phyloP scores from a whole-genome alignment of 2,113 vertebrate genomes.

The Psittacara wagleri region DNA sequence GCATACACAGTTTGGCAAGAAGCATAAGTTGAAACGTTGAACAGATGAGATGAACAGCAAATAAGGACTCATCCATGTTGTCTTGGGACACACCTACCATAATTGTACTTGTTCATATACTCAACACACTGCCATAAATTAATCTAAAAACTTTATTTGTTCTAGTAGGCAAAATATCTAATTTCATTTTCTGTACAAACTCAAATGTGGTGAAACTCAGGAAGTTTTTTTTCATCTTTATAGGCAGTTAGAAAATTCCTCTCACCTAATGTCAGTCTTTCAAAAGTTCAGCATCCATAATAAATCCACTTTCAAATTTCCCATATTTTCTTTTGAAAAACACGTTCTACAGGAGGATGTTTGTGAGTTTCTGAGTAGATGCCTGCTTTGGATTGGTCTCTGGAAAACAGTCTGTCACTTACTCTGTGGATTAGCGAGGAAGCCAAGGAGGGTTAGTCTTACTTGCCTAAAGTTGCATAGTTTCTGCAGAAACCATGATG shows the following conservation, averaged over 20 bases:
- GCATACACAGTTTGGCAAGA: not conserved
- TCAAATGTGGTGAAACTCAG: not conserved
- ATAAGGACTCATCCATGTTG: not conserved
- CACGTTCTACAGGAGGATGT: not conserved
- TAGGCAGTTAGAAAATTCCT: not conserved
- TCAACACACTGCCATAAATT: not conserved
- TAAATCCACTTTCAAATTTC: not conserved
- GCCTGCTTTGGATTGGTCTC: not conserved
- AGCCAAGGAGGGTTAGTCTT: not conserved
- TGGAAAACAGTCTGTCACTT: not conserved
- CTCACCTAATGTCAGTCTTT: not conserved
- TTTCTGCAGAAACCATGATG: not conserved
- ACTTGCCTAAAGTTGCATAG: not conserved
- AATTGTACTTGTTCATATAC: not conserved
- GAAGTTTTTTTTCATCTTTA: not conserved
- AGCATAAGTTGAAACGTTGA: not conserved
- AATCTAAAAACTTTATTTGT: not conserved
- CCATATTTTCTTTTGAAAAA: not conserved
- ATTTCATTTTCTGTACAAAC: not conserved
- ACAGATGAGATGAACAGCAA: not conserved
- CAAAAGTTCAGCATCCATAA: not conserved
- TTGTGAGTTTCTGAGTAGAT: not conserved
- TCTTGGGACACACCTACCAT: not conserved
- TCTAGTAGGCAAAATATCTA: not conserved
- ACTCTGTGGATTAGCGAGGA: not conserved